Base-by-base conservation (phyloP, 1,140 invertebrate species). In the Ceratoteleas bidentatus region DNA sequence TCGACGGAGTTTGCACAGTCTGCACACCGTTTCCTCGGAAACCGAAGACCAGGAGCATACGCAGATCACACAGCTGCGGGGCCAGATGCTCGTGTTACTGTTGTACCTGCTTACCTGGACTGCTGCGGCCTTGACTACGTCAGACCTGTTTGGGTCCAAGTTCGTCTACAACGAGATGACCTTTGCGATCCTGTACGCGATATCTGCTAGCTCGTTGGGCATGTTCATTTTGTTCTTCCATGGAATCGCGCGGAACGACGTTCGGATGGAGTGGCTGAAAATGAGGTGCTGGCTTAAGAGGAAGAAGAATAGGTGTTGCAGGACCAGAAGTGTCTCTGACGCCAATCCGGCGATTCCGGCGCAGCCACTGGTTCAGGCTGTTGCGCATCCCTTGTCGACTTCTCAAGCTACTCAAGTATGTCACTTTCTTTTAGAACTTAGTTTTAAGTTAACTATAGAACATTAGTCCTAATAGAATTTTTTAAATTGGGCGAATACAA, bases 171-270 rank as follows among this genome's bases (percentile, higher is more conserved):
- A 96, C 85, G 95, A 96, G 85, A 93, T 95, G 34, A 92, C 96
- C 33, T 97, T 97, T 86, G 96, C 96, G 80, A 93, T 96, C 57
- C 84, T 95, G 9, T 98, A 96, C 85, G 94, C 95, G 0, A 87
- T 95, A 7, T 95, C 94, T 32, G 93, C 94, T 0, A 93, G 94
- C 24, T 90, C 94, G 10, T 90, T 98, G 53, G 96, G 96, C 0
- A 91, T 95, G n/a, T 98, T 98, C 86, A 94, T 97, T 24, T 87
- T 98, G 9, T 93, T 97, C 50, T 98, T 97, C 88, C 97, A 97
- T 86, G 96, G 96, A 57, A 93, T 97, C 38, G 95, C 95, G 0
- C 91, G 97, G 16, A 96, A 94, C 75, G 97, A 98, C 89, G 95
- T 97, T 0, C 92, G 96, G 57, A 92, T 93, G 0, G 94, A 95